Base-by-base conservation (phyloP, 2,113 vertebrate species). In the Sprattus sprattus region DNA sequence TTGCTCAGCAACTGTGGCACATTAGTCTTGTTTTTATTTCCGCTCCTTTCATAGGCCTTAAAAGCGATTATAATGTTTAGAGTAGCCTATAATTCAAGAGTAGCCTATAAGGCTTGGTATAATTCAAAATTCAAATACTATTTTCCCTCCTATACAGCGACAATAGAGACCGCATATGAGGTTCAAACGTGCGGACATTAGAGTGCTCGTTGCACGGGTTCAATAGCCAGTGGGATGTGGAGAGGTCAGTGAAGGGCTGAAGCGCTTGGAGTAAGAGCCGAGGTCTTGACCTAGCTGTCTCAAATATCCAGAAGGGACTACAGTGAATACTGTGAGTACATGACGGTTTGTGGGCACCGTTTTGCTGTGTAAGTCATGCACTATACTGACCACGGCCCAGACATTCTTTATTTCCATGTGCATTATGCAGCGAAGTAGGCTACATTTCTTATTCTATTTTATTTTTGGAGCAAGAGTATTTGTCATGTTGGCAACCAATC, bases 231-330 rank as follows among this genome's bases (percentile, higher is more conserved):
- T 92, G 90, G 92, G 93, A 93, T 89, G 89, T 91, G 89, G 83
- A 91, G 94, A 94, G 93, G 88, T 90, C 89, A 91, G 89, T 87
- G 82, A 93, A 93, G 93, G 93, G 89, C 92, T 90, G 50, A 86
- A 88, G 90, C 78, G 89, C 83, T 84, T 88, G 85, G 80, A 84
- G 75, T 89, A 85, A 92, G 88, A 91, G 89, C 71, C 54, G 81
- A 85, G 93, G 92, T 94, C 93, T 89, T 90, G 93, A 95, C 93
- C 93, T 90, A 88, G 87, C 89, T 28, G 92, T 91, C 91, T 90
- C 90, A 90, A 71, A 89, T 88, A 92, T 86, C 86, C 86, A 92
- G 39, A 78, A 84, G 50, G 85, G 75, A 91, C 87, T 85, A 92
- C 87, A 91, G 90, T 86, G 85, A 85, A 83, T 83, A 32, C 78